These are phyloP conservation scores for Bombus waltoni DNA, from an alignment of 1,140 invertebrate species.

Conservation along the genomic window DNA sequence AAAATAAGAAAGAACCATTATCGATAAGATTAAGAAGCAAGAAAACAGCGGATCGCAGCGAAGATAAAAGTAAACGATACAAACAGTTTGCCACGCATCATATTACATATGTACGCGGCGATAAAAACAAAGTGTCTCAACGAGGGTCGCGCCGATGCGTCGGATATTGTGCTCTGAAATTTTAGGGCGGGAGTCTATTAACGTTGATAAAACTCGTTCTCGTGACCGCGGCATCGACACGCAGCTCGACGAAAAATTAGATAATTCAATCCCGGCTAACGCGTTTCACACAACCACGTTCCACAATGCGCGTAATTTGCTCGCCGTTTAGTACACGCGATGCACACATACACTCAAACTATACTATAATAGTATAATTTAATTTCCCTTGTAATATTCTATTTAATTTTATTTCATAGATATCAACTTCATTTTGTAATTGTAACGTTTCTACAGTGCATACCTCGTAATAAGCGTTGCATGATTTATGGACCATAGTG, in stretches of 20 bases:
- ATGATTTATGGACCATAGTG: too few relatives aligned
- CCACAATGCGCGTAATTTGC: slow-evolving; percentile 2
- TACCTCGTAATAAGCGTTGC: too few relatives aligned
- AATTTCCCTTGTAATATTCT: too few relatives aligned
- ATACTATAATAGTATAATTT: too few relatives aligned
- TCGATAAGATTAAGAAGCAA: too few relatives aligned
- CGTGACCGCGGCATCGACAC: not conserved
- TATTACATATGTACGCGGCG: not conserved
- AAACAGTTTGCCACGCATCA: not conserved
- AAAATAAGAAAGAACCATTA: too few relatives aligned
- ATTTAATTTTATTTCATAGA: too few relatives aligned
- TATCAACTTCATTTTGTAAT: too few relatives aligned
- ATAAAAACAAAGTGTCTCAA: not conserved
- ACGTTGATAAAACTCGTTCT: slow-evolving; percentile 33
- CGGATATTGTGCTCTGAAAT: slow-evolving; percentile 33
- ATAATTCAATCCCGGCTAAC: slow-evolving; percentile 31
- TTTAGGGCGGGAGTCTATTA: slow-evolving; percentile 38
- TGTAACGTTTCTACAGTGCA: too few relatives aligned
- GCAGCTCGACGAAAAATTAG: slow-evolving; percentile 13
- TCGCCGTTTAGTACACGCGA: not conserved
- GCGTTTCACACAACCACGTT: not conserved
- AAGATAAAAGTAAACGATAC: not conserved
- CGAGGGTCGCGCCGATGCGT: slow-evolving; percentile 35
- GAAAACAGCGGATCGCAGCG: too few relatives aligned
- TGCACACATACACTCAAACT: not conserved